These are phyloP conservation scores for Cuculus canorus DNA, from an alignment of 2,797 vertebrate genomes.

Conservation along the genomic window DNA sequence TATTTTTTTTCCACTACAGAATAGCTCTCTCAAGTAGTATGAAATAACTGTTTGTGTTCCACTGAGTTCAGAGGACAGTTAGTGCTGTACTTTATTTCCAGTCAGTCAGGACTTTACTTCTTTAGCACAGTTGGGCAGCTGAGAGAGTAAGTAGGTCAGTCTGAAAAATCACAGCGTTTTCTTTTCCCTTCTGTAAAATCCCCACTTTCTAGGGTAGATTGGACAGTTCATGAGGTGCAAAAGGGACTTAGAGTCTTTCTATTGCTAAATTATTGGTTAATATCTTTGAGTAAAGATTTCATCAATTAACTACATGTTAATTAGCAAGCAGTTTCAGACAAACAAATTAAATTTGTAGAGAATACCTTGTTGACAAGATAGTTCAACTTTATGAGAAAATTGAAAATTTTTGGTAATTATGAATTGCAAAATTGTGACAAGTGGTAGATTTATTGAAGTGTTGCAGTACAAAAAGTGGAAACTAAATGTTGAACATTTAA, in stretches of 20 bases:
- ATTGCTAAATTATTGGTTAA: background rate
- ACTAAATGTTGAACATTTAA: background rate
- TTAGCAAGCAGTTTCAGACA: background rate
- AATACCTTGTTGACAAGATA: background rate
- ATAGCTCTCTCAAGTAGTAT: background rate
- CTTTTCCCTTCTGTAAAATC: background rate
- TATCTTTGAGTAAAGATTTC: background rate
- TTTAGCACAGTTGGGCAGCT: background rate
- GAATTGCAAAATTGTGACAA: background rate
- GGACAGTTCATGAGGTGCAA: background rate
- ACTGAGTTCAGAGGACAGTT: background rate
- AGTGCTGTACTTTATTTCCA: background rate
- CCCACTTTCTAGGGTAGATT: background rate
- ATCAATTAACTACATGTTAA: background rate
- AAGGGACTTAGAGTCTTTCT: background rate
- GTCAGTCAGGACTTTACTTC: background rate
- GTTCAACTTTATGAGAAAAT: background rate
- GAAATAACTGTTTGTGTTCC: background rate
- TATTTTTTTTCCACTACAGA: background rate
- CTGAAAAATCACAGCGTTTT: background rate
- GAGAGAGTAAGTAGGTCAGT: background rate
- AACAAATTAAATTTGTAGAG: background rate
- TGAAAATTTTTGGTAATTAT: background rate
- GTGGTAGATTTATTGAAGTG: background rate
- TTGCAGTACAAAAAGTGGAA: background rate